Evolutionary conservation across 1,140 invertebrate species (phyloP), one percentile per base, ranked within the genome.

Genomic region (Scaptomyza pallida): DNA sequence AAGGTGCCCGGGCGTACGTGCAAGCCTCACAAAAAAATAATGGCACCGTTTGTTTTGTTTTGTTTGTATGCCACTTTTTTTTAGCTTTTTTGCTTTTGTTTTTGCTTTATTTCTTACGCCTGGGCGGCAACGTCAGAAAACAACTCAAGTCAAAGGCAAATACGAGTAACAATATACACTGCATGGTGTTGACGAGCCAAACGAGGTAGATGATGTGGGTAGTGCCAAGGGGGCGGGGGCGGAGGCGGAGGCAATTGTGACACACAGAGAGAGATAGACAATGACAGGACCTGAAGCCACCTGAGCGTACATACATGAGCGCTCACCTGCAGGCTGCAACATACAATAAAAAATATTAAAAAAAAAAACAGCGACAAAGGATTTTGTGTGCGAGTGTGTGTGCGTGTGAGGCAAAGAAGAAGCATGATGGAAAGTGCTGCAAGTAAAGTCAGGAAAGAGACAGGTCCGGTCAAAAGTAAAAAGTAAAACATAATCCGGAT

Each of bases 31-130:
- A 55, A 72, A 70, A 30, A 30, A 83, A 80, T 83, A 83, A 83
- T 83, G 72, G 77, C 81, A 70, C 63, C 78, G 73, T 73, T 71
- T 65, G 68, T 59, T 65, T 71, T 83, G 76, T 82, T 81, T n/a
- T 77, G 60, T 76, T 57, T 79, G 59, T 33, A 35, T 59, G 45
- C 17, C 60, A 19, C 47, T 68, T 62, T 62, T 63, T 55, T 15
- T n/a, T n/a, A n/a, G n/a, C n/a, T n/a, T n/a, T n/a, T 54, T 23
- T 15, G 62, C 57, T 45, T 62, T 54, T 13, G 54, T 69, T 37
- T 70, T n/a, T 47, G n/a, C 52, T 52, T 72, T 61, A 48, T 55
- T 63, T 69, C 13, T 73, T 73, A 52, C 65, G 65, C 77, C 77
- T 62, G 62, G 62, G 37, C 26, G 69, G 30, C 57, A 67, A 35